These are phyloP conservation scores for Heterotilapia buettikoferi DNA, from an alignment of 2,113 vertebrate species.

Conservation along the genomic window DNA sequence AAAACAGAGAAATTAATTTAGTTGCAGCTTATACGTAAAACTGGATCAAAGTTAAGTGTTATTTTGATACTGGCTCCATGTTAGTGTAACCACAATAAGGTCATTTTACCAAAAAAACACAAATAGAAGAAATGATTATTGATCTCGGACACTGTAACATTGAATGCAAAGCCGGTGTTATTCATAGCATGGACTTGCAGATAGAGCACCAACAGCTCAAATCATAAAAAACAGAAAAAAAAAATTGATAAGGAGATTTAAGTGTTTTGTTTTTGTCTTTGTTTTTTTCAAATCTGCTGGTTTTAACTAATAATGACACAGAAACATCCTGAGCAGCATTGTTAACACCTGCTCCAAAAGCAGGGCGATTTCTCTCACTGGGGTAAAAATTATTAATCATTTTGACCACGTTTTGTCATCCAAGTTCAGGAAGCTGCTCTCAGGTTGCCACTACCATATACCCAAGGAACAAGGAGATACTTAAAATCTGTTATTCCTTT, in stretches of 20 bases:
- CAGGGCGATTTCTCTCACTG: background rate
- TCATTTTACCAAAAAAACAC: background rate
- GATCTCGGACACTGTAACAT: background rate
- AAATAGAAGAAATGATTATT: background rate
- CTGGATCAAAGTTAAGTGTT: background rate
- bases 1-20: background rate
- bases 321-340: background rate
- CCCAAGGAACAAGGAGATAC: background rate
- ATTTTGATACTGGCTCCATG: background rate
- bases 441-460: too few species aligned
- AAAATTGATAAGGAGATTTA: background rate
- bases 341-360: background rate
- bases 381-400: background rate
- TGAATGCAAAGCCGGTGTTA: background rate
- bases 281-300: background rate
- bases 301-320: background rate
- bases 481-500: background rate
- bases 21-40: background rate
- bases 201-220: background rate
- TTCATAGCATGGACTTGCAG: background rate
- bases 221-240: background rate
- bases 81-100: background rate
- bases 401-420: background rate
- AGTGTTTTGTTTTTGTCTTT: background rate
- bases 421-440: background rate